phyloP scores from a whole-genome alignment of 1,140 invertebrate species.

The Heliconius eleuchia region DNA sequence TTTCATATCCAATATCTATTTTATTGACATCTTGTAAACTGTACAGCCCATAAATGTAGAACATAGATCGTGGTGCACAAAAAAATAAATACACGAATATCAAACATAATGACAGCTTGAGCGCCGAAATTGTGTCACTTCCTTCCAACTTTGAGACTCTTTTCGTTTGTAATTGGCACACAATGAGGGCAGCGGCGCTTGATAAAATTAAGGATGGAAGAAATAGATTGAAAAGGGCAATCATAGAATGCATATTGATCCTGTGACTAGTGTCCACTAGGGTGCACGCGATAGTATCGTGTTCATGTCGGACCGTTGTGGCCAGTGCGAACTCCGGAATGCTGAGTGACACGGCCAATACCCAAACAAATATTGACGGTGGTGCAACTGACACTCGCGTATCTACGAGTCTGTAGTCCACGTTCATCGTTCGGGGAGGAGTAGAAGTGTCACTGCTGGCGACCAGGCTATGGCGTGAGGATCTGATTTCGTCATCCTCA shows the following conservation, averaged over 20 bases:
- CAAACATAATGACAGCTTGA: slow-evolving; percentile 73
- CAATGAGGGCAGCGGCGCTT: slow-evolving; percentile 50
- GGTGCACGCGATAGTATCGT: slow-evolving; percentile 60
- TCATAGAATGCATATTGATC: slow-evolving; percentile 69
- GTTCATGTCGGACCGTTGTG: slow-evolving; percentile 58
- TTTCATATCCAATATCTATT: slow-evolving; percentile 43
- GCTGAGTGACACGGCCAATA: slow-evolving; percentile 80
- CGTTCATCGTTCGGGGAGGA: slow-evolving; percentile 72
- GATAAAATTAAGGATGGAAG: slow-evolving; percentile 66
- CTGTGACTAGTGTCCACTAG: slow-evolving; percentile 66
- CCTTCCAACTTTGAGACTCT: slow-evolving; percentile 45
- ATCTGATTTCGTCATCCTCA: slow-evolving; percentile 79
- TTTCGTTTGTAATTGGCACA: slow-evolving; percentile 62
- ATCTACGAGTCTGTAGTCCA: slow-evolving; percentile 73
- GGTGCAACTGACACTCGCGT: slow-evolving; percentile 72
- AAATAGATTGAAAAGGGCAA: slow-evolving; percentile 71
- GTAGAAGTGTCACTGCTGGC: slow-evolving; percentile 73
- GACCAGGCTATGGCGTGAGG: slow-evolving; percentile 75
- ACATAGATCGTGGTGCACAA: slow-evolving; percentile 64
- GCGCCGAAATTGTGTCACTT: slow-evolving; percentile 56
- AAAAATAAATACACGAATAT: slow-evolving; percentile 63
- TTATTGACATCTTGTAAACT: slow-evolving; percentile 41
- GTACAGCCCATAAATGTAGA: slow-evolving; percentile 58
- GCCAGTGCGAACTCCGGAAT: slow-evolving; percentile 80
- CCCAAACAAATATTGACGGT: slow-evolving; percentile 81